A percentile compares a stretch with the other conserved stretches of the same genome.
phyloP scores from a whole-genome alignment of 2,797 vertebrate genomes.

The Zenarchopterus dispar region DNA sequence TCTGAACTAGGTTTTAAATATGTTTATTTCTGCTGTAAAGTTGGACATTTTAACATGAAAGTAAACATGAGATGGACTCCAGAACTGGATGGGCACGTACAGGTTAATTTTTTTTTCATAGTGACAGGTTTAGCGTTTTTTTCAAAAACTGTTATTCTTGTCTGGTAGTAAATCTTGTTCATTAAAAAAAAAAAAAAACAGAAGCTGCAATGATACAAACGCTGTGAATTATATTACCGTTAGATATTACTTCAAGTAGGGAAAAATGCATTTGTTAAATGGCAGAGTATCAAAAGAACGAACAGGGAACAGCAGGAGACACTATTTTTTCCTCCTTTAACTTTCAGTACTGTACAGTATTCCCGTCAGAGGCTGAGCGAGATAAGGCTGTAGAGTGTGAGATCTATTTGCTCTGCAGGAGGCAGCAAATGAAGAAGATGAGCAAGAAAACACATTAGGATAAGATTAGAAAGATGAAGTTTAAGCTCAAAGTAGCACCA shows the following conservation, averaged over 20 bases:
- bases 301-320: background rate
- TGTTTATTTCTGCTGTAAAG: no score
- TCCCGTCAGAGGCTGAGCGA: constrained; percentile 27
- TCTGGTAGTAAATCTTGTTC: background rate
- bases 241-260: no score
- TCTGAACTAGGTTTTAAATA: no score
- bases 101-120: constrained; percentile 5
- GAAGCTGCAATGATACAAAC: no score
- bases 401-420: constrained; percentile 54
- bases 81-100: no score
- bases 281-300: background rate
- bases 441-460: constrained; percentile 49
- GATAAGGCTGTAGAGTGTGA: constrained; percentile 42
- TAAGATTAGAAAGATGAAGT: constrained; percentile 40
- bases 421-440: constrained; percentile 57
- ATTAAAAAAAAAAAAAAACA: no score
- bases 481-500: constrained; percentile 15
- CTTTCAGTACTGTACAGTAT: constrained; percentile 18
- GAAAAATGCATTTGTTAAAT: no score
- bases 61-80: no score
- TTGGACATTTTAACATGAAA: no score
- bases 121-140: background rate
- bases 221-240: no score
- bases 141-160: background rate
- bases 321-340: constrained; percentile 27